A percentile compares a stretch with the other conserved stretches of the same genome.
These are phyloP conservation scores for Ophion ellenae DNA, from an alignment of 2,888 invertebrate genomes.

Conservation along the genomic window DNA sequence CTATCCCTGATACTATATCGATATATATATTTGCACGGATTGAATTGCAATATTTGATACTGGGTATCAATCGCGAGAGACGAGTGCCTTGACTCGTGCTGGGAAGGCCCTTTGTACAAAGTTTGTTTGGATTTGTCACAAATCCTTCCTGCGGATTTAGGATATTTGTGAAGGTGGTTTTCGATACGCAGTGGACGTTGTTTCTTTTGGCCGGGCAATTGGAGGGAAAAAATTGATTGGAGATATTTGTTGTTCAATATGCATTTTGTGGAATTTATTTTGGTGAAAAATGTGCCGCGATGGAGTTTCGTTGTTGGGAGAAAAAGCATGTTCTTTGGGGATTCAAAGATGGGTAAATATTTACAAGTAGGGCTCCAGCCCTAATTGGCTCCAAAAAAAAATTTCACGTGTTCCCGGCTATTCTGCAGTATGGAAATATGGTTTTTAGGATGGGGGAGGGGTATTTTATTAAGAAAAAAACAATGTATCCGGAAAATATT, in stretches of 20 bases:
- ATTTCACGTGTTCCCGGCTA: too few relatives aligned
- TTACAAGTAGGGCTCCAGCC: too few relatives aligned
- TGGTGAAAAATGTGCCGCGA: background rate
- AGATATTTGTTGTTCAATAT: background rate
- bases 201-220: background rate
- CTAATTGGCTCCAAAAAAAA: too few relatives aligned
- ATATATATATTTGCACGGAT: slow-evolving; percentile 1
- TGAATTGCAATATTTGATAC: background rate
- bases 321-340: background rate
- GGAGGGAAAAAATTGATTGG: background rate
- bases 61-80: background rate
- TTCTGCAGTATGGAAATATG: too few relatives aligned
- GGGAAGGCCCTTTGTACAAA: background rate
- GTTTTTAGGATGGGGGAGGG: too few relatives aligned
- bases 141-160: too few relatives aligned
- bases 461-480: too few relatives aligned
- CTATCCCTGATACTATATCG: slow-evolving; percentile 21
- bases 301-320: background rate
- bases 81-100: background rate
- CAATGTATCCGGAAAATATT: too few relatives aligned
- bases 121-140: background rate
- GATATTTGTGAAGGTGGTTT: too few relatives aligned
- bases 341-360: too few relatives aligned
- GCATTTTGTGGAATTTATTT: background rate
- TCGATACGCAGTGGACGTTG: too few relatives aligned